Evolutionary conservation across 1,140 invertebrate species (phyloP), one percentile per base, ranked within the genome.

Genomic region (Sycophila sp.): DNA sequence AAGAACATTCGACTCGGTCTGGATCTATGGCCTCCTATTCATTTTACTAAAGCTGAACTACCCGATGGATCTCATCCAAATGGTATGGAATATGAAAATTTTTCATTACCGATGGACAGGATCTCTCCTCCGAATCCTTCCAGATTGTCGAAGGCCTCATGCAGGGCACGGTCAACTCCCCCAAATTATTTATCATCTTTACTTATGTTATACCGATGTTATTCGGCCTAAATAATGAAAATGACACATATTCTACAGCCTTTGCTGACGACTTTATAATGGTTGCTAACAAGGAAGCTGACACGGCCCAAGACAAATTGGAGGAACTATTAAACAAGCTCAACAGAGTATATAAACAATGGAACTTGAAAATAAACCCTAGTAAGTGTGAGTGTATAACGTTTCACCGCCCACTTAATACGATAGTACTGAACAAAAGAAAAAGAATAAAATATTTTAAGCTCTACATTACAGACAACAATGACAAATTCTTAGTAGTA

Each of bases 1-100:
- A 53, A 65, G 53, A 28, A 47, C 45, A 4, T 82, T 80, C 42
- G 78, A 81, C 53, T 59, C 65, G 4, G 74, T 80, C 6, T 79
- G 74, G 76, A 71, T 75, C n/a, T 56, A 74, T 17, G 80, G 79
- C 13, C 49, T 81, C 7, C 63, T 80, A 11, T 69, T 28, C 51
- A 47, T 2, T 17, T 22, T 47, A 47, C n/a, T 47, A 1, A 4
- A 11, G 10, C 45, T 47, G 7, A 47, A 47, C 3, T 47, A n/a
- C 17, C 45, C 45, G 4, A 11, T 47, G 2, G 45, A 47, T 19
- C 4, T 47, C 13, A 47, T 47, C n/a, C 45, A 47, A 47, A 19
- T 6, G 22, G 10, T 47, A 15, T 47, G 45, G 45, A 15, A 47
- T 22, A 47, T 47, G 45, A 47, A 40, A 4, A 4, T 40, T 40